A percentile compares a stretch with the other conserved stretches of the same genome.
These are phyloP conservation scores for Zalophus californianus DNA, from an alignment of 2,797 vertebrate genomes.

Conservation along the genomic window DNA sequence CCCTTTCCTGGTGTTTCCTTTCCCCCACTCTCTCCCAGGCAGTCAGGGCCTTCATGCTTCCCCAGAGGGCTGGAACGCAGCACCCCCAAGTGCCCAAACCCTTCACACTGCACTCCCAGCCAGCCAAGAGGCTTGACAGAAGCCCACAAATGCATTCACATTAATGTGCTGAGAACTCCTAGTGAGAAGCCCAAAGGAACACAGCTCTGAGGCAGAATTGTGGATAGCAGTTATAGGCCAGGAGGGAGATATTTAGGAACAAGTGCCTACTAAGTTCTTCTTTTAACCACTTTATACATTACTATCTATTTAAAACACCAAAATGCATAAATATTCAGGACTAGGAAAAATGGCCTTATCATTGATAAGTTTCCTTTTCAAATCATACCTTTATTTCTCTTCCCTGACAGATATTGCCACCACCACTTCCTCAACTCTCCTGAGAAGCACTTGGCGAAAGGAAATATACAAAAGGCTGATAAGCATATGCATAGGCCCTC, in stretches of 20 bases:
- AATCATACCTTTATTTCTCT: conserved; percentile 20
- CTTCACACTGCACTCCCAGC: not conserved
- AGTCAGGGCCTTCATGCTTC: not conserved
- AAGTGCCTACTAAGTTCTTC: not conserved
- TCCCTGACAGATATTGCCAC: not conserved
- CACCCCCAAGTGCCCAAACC: not conserved
- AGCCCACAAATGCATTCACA: not conserved
- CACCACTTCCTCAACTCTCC: conserved; percentile 6
- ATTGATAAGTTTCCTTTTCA: conserved; percentile 44
- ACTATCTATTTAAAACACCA: conserved; percentile 31
- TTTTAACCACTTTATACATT: conserved; percentile 22
- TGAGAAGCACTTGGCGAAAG: conserved; percentile 3
- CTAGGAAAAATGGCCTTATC: conserved; percentile 3
- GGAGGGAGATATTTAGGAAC: not conserved
- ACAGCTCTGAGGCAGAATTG: conserved; percentile 23
- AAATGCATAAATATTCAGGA: not conserved
- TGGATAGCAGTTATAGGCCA: not conserved
- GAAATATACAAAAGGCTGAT: not conserved
- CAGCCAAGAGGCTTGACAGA: not conserved
- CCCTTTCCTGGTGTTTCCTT: not conserved
- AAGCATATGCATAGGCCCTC: not conserved
- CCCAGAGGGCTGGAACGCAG: not conserved
- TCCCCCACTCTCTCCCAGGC: not conserved
- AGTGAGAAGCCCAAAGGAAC: not conserved
- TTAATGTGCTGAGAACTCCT: not conserved